Base-by-base conservation (phyloP, 2,113 vertebrate genomes). In the Cavia aperea region DNA sequence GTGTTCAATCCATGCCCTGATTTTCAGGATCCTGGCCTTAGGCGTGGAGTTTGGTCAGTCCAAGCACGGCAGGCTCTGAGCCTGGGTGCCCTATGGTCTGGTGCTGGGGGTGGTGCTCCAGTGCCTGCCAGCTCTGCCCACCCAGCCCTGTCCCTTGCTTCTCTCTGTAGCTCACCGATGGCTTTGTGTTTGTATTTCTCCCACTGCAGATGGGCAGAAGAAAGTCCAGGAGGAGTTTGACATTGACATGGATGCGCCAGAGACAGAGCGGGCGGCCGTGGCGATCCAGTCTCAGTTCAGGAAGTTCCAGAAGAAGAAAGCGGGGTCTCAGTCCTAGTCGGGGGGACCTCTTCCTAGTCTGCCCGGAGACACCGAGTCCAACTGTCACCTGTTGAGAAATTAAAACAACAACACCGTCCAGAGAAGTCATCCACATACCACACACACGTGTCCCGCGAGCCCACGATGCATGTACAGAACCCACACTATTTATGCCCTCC, bases 221-320 rank as follows among this genome's bases (percentile, higher is more conserved):
- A 99, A 99, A 96, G 98, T 98, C 89, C 97, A 98, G 78, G 98
- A 99, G 77, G 99, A 99, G 65, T 99, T 99, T 21, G 99, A 99
- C 97, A 99, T 99, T 77, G 99, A 99, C 97, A 98, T 99, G 99
- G 98, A 98, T 0, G 97, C 98, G 1, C 98, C 98, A 84, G 98
- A 98, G 97, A 98, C 98, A 96, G 98, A 98, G 97, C 97, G 96
- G 70, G 98, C 98, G 23, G 98, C 97, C 0, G 98, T 99, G 96
- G 98, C 99, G 89, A 99, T 99, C 97, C 99, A 99, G 97, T 99
- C 98, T 19, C 99, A 99, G 98, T 99, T 99, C 98, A 99, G 99
- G 97, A 99, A 99, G 98, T 99, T 99, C 98, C 99, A 99, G 98
- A 99, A 99, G 98, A 99, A 99, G 98, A 99, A 99, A 97, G 97